Evolutionary conservation across 2,888 invertebrate genomes (phyloP), one percentile per base, ranked within the genome.

Genomic region (Synergus gifuensis): DNA sequence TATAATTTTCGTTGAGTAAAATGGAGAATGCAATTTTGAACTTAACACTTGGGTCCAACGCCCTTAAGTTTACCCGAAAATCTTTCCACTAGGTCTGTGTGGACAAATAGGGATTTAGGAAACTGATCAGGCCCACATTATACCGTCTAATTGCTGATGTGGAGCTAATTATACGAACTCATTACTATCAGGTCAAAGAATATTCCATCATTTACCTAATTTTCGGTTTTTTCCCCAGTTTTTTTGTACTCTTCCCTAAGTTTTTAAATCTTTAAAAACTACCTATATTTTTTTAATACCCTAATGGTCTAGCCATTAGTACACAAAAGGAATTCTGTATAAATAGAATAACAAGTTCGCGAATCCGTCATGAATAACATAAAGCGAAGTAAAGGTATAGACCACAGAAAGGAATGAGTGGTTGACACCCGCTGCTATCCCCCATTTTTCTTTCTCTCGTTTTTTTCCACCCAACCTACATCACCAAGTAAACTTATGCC

Each of bases 401-500:
- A 73, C 22, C 16, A 54, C 54, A 54, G 28, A 73, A 46, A 28
- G 54, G 16, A 54, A 73, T 49, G 46, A 73, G 54, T 73, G 49
- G 73, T 73, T 73, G 49, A 73, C 73, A 40, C 73, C 73, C 46
- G 49, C 73, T 54, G 11, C 49, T 28, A 63, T 60, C 40, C 66
- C 73, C 42, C 67, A 67, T 58, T 78, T 79, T 54, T 69, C 80
- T 81, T 76, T 69, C 67, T 66, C 54, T 66, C 62, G 49, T 60
- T 76, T 60, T 60, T 67, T 36, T 63, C 54, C 9, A 78, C 54
- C 78, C 67, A 80, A 81, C 81, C 79, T 78, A 81, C 83, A 82
- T 82, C 79, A 84, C 80, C 87, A 86, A 87, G 87, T 88, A 89
- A 89, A 89, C 89, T 90, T 87, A 85, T 87, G 82, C 87, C 87